Percentiles rank a stretch among this genome's conserved stretches.
Conservation (phyloP, 2,113 vertebrate species). For the Oreochromis niloticus region DNA sequence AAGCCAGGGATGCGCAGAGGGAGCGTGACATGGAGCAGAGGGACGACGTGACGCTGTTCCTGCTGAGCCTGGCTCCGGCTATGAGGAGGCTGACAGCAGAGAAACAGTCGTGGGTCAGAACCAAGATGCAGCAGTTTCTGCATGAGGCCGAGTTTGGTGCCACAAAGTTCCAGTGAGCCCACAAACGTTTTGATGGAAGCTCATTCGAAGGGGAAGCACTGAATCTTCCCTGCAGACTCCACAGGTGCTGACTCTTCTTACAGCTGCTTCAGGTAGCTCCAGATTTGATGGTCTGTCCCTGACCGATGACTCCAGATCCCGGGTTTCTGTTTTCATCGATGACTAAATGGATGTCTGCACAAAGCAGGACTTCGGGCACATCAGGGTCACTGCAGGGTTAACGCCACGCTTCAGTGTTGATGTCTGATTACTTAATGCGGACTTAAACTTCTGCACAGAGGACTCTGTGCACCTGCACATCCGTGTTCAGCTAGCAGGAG, state of each 20-base stretch:
- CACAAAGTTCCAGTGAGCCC: not conserved
- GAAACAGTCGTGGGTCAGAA: constrained; percentile 39
- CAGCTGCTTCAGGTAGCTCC: not conserved
- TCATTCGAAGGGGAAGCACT: not conserved
- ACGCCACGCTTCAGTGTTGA: not conserved
- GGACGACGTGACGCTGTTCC: constrained; percentile 23
- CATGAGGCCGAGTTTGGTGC: constrained; percentile 33
- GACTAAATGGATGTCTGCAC: not conserved
- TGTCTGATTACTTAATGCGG: not conserved
- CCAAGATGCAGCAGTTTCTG: constrained; percentile 27
- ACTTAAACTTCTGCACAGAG: not conserved
- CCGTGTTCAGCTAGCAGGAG: not conserved
- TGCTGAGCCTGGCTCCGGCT: constrained; percentile 37
- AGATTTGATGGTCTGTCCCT: not conserved
- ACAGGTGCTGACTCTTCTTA: not conserved
- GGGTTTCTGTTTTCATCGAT: not conserved
- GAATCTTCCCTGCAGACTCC: not conserved
- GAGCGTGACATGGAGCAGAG: constrained; percentile 2
- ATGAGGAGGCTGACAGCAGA: constrained; percentile 8
- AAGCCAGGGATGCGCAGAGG: not conserved
- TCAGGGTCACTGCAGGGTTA: not conserved
- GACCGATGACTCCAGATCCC: not conserved
- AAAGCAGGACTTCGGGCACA: not conserved
- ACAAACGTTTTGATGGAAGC: not conserved
- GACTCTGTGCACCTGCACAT: not conserved